Evolutionary conservation across 2,113 vertebrate genomes (phyloP).

Genomic region (Hippocampus guttulatus): DNA sequence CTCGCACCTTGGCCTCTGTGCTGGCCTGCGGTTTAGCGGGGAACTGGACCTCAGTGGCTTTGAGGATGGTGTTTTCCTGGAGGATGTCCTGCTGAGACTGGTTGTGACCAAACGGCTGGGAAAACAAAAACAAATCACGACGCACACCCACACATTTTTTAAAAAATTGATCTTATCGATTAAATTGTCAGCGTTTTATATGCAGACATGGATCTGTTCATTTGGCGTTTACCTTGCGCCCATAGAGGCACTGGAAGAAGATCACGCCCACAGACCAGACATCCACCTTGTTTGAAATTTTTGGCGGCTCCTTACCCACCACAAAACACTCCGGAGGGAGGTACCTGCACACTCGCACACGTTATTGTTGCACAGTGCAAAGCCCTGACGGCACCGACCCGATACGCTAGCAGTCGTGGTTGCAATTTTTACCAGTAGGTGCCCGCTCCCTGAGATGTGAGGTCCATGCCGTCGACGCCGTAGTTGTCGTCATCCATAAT

Average conservation of each 20-base stretch:
- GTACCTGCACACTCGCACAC: constrained; percentile 76
- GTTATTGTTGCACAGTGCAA: neutral
- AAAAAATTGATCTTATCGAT: too few relatives aligned
- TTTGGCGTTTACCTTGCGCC: constrained; percentile 82
- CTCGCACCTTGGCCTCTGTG: constrained; percentile 93
- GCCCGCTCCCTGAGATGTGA: constrained; percentile 96
- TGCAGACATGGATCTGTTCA: too few relatives aligned
- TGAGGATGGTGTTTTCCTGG: constrained; percentile 99
- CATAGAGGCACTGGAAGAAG: constrained; percentile 99
- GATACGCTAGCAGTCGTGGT: neutral
- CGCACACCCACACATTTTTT: too few relatives aligned
- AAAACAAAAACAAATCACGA: constrained; percentile 3
- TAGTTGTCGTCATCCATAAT: constrained; percentile 99
- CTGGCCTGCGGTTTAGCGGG: constrained; percentile 98
- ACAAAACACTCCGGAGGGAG: constrained; percentile 98
- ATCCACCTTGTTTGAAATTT: constrained; percentile 99
- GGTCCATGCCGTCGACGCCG: constrained; percentile 98
- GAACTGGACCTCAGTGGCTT: constrained; percentile 99
- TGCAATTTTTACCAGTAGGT: constrained; percentile 87
- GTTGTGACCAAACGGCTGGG: constrained; percentile 97
- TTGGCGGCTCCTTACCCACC: constrained; percentile 97
- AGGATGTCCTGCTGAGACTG: constrained; percentile 99
- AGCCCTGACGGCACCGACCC: neutral
- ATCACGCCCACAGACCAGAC: constrained; percentile 99
- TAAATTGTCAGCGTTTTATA: too few relatives aligned